Percentiles rank a stretch among this genome's conserved stretches.
These are phyloP conservation scores for Myoxocephalus aenaeus DNA, from an alignment of 2,797 vertebrate species.

Conservation along the genomic window DNA sequence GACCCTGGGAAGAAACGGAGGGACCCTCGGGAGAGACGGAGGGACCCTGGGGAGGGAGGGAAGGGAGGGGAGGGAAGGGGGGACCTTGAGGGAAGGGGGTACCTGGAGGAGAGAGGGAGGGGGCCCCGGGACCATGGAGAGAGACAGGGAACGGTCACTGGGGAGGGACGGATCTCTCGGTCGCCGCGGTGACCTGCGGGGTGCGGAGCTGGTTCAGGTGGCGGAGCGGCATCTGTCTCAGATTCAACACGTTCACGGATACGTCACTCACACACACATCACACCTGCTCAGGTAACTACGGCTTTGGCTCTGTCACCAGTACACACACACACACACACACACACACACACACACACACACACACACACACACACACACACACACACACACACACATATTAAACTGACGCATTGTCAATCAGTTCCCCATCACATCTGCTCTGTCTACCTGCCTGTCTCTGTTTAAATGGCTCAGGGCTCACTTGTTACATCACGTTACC, in stretches of 20 bases:
- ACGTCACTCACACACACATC: constrained; percentile 95
- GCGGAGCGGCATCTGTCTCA: constrained; percentile 96
- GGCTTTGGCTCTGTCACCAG: neutral
- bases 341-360: neutral
- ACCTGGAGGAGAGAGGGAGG: constrained; percentile 65
- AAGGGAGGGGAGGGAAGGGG: constrained; percentile 41
- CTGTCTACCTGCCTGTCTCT: constrained; percentile 18
- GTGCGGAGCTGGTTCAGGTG: constrained; percentile 94
- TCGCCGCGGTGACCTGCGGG: constrained; percentile 84
- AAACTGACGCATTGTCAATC: constrained; percentile 5
- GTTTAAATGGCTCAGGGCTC: neutral
- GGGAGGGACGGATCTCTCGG: constrained; percentile 89
- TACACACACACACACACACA: neutral
- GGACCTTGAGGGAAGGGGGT: constrained; percentile 28
- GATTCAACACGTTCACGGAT: constrained; percentile 95
- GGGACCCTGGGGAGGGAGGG: constrained; percentile 30
- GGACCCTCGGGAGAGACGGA: constrained; percentile 4
- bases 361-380: neutral
- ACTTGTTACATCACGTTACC: neutral
- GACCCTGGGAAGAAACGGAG: constrained; percentile 8
- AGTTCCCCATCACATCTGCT: constrained; percentile 11
- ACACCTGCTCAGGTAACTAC: constrained; percentile 76
- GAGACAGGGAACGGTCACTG: constrained; percentile 75
- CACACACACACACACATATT: neutral
- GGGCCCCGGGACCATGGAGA: constrained; percentile 50